phyloP scores from a whole-genome alignment of 2,797 vertebrate genomes.

The Amazona ochrocephala region DNA sequence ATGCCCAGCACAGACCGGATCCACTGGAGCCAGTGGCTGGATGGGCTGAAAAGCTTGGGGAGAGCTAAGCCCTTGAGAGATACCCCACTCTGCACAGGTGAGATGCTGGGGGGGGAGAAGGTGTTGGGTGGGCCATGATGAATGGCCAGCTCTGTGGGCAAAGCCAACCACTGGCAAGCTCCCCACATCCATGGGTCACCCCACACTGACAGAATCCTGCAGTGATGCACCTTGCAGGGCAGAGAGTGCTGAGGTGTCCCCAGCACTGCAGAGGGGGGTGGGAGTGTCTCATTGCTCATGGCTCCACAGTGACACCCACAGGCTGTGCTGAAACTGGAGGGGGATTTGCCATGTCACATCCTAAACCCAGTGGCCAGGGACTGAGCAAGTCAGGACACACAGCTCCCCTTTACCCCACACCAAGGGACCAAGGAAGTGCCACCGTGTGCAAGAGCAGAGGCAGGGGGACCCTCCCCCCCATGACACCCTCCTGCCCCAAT shows the following conservation, averaged over 20 bases:
- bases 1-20: neutral
- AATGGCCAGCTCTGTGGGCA: neutral
- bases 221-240: neutral
- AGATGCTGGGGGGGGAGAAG: neutral
- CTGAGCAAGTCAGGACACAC: neutral
- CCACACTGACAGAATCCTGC: neutral
- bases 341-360: neutral
- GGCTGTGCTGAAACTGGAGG: neutral
- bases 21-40: neutral
- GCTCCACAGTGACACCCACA: neutral
- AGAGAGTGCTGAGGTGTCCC: neutral
- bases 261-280: fast-evolving
- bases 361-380: neutral
- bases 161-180: neutral
- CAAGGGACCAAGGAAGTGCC: neutral
- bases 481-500: neutral
- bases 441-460: neutral
- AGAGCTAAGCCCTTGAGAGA: slow-evolving; percentile 38
- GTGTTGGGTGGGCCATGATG: neutral
- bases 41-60: fast-evolving
- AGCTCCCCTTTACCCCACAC: neutral
- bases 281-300: neutral
- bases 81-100: fast-evolving
- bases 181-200: neutral
- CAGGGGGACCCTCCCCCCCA: neutral